These are phyloP conservation scores for Hemistola chrysoprasaria DNA, from an alignment of 2,888 invertebrate genomes.

Conservation along the genomic window DNA sequence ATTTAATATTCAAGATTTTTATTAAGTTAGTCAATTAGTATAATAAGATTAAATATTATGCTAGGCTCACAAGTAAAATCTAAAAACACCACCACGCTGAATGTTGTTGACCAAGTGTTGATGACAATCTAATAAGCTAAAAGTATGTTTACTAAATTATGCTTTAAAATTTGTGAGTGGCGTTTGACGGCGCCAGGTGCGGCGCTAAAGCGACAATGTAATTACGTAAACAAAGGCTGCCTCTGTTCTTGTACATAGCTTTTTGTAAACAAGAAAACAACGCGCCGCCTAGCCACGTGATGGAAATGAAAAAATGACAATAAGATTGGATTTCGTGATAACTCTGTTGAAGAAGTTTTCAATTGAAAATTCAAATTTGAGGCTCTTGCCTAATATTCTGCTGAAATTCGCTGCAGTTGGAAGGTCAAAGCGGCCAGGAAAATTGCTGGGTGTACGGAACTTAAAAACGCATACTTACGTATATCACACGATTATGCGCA, in stretches of 20 bases:
- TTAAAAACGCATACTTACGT: no score
- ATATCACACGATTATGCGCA: no score
- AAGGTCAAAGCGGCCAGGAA: no score
- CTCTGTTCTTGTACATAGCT: constrained; percentile 17
- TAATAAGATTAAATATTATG: no score
- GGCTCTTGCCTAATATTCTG: no score
- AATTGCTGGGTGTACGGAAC: no score
- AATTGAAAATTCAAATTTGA: constrained; percentile 15
- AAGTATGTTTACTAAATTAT: constrained; percentile 21
- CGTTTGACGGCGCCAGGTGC: constrained; percentile 21
- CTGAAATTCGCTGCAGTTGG: no score
- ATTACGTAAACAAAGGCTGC: constrained; percentile 23
- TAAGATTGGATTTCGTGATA: constrained; percentile 24
- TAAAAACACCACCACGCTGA: constrained; percentile 7
- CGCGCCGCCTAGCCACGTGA: constrained; percentile 13
- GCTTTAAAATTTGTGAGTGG: constrained; percentile 22
- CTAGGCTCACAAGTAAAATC: no score
- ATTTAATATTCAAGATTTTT: no score
- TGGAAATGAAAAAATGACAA: constrained; percentile 23
- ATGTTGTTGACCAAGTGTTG: constrained; percentile 15
- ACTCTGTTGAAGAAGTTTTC: constrained; percentile 21
- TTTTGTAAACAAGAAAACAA: constrained; percentile 24
- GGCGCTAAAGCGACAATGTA: constrained; percentile 23
- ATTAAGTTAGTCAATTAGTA: no score
- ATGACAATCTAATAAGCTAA: constrained; percentile 22